A percentile compares a stretch with the other conserved stretches of the same genome.
Evolutionary conservation across 1,140 invertebrate species (phyloP).

Genomic region (Cryptotermes secundus): DNA sequence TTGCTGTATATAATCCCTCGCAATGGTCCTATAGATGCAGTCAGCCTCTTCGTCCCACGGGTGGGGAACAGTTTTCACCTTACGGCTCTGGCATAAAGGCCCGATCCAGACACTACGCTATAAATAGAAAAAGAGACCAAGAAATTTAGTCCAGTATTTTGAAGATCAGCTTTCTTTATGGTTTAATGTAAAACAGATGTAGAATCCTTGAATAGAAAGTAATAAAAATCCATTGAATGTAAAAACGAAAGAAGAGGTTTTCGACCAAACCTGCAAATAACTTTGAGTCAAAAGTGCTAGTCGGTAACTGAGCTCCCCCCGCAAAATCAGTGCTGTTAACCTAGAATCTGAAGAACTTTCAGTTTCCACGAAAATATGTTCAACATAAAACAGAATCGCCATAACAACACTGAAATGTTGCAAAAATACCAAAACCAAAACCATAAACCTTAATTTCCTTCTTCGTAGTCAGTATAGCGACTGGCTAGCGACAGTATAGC

Average conservation of each 20-base stretch:
- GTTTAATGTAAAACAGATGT: conserved; percentile 54
- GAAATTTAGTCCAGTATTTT: conserved; percentile 53
- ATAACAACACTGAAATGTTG: conserved; percentile 69
- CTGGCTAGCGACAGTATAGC: too few relatives aligned
- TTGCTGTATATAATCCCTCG: conserved; percentile 53
- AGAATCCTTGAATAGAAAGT: conserved; percentile 39
- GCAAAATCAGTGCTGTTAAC: too few relatives aligned
- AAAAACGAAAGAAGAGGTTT: conserved; percentile 48
- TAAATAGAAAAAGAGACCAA: conserved; percentile 57
- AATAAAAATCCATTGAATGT: conserved; percentile 35
- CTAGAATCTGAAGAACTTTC: conserved; percentile 48
- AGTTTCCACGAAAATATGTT: conserved; percentile 58
- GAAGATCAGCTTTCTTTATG: conserved; percentile 43
- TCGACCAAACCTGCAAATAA: conserved; percentile 44
- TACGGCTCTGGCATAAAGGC: conserved; percentile 60
- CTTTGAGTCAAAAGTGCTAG: conserved; percentile 39
- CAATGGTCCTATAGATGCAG: conserved; percentile 51
- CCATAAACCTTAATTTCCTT: conserved; percentile 49
- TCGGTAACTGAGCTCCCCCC: conserved; percentile 39
- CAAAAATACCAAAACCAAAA: conserved; percentile 53
- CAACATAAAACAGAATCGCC: conserved; percentile 69
- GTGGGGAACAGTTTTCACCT: conserved; percentile 62
- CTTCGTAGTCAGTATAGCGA: too few relatives aligned
- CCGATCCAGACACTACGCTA: conserved; percentile 57
- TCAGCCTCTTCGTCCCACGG: conserved; percentile 59